Evolutionary conservation across 2,888 invertebrate species (phyloP), one percentile per base, ranked within the genome.

Genomic region (Pediacus dermestoides): DNA sequence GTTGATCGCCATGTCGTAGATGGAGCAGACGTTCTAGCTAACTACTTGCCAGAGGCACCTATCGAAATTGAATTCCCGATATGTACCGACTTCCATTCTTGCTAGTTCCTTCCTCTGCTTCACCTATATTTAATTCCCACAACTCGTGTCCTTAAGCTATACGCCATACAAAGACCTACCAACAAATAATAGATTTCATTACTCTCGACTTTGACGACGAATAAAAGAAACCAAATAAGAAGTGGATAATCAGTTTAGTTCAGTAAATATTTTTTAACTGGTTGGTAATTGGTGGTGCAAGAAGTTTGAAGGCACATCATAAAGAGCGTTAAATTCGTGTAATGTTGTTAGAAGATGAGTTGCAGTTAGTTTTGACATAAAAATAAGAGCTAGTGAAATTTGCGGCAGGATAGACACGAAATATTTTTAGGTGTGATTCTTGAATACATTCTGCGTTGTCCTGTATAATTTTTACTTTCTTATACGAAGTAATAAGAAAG

Each of bases 21-120:
- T 4, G 53, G 55, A 57, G 54, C 57, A 59, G 58, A 56, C 57
- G 58, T 56, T 55, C 50, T 46, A 52, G 53, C 57, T 60, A 59
- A 56, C 58, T 54, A 52, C 53, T 56, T 49, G 60, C 60, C 58
- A 39, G 42, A 45, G 57, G 60, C 58, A 44, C 50, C 50, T 49
- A 56, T 57, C 53, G 57, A 58, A 60, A 59, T 60, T 58, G 58
- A 58, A 58, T 60, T 60, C 56, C 50, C 56, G 48, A 57, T 58
- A 56, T 59, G 54, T 55, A 55, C 54, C 42, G 53, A 49, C 52
- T 53, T 44, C 51, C 42, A 48, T 54, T 49, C 49, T 50, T 53
- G 43, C 50, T 50, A 39, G 46, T 53, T 52, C 48, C 49, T 54
- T 50, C 51, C 50, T 48, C 42, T 37, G 43, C 48, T 48, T 49